Base-by-base conservation (phyloP, 2,797 vertebrate species). In the Esox lucius region DNA sequence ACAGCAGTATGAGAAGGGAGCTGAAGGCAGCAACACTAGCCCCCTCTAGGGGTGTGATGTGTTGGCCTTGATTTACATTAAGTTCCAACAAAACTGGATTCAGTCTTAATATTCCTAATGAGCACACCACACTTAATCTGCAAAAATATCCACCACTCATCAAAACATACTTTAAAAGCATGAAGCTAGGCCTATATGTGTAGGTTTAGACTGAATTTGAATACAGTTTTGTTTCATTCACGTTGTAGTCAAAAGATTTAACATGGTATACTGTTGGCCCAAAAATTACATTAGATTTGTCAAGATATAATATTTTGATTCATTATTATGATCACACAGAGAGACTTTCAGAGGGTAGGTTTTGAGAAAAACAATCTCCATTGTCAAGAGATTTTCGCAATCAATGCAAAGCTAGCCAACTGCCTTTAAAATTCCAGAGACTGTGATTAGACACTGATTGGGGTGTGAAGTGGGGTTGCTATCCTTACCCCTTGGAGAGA, bases 401-500 rank as follows among this genome's bases (percentile, higher is more conserved):
- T 72, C 70, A 72, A 51, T 16, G 53, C 19, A 16, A 31, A 24
- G 56, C 33, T 19, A 28, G 31, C 51, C 9, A 13, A 56, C 53
- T n/a, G 35, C 19, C n/a, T 59, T 39, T 13, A 39, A 61, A 56
- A 56, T 35, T n/a, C 70, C n/a, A 62, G 15, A 33, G 70, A 72
- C 53, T 22, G 35, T 42, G 56, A 72, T 72, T 61, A 72, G 28
- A 16, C 53, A 35, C 17, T 72, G 70, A 72, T 62, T 72, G 56
- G 15, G n/a, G 12, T 13, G 12, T 13, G 19, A 11, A 42, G 35
- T 13, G 53, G n/a, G 39, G 51, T n/a, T n/a, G 8, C 70, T 61
- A n/a, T 24, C 53, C 12, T 46, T 56, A 28, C 31, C 56, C 56
- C 70, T 59, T 28, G 15, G 56, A 72, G 33, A 33, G 12, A 39